Evolutionary conservation across 2,797 vertebrate species (phyloP), one percentile per base, ranked within the genome.

Genomic region (Falco biarmicus): DNA sequence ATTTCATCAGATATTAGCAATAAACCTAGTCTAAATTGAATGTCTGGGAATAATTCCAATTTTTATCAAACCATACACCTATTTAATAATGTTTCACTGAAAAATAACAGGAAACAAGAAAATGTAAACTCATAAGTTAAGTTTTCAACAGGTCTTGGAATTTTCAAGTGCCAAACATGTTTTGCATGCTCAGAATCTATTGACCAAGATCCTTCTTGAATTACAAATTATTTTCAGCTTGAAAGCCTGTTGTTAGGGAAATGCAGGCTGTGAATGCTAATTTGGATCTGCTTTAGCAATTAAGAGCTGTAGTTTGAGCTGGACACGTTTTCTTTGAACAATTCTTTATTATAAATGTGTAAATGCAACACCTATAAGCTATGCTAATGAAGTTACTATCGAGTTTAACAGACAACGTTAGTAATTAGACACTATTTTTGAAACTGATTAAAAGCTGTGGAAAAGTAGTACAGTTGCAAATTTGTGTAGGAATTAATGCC

Each of bases 171-270:
- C 77, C 54, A 77, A 94, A 63, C 90, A 82, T 96, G 80, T 92
- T 97, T 95, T 94, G 59, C 63, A 71, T 78, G 90, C 84, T 94
- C 34, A 60, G 77, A 94, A 95, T 90, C 94, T 87, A 79, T 91
- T 96, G 95, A 93, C 91, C 47, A 91, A 94, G 96, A 89, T 93
- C 89, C 95, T 90, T 95, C 97, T 95, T 97, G 96, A 97, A 97
- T 97, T 97, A 96, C 96, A 97, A 97, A 97, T 97, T 92, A 90
- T 97, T 96, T 97, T 96, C 94, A 82, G 84, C 73, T 95, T 95
- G 93, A 95, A 96, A 97, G 96, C 59, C 96, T 93, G 65, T 97
- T 97, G 97, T 97, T 97, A 91, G 74, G 87, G 93, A 92, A 84
- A 95, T 92, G 57, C 56, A 85, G 87, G 47, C 85, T 85, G 69